Base-by-base conservation (phyloP, 2,888 invertebrate genomes). In the Ophonus ardosiacus region DNA sequence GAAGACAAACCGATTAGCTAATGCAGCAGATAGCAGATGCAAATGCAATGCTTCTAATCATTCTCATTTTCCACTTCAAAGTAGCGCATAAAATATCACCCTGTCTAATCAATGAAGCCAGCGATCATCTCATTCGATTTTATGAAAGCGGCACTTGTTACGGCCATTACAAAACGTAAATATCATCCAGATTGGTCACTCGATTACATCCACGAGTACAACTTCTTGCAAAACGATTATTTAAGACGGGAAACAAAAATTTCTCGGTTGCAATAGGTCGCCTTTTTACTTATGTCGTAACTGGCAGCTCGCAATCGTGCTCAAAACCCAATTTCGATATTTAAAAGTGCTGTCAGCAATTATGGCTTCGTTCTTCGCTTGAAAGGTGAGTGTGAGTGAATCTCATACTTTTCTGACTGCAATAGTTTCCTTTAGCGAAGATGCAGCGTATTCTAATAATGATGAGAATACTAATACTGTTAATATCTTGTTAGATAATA, bases 281-380 rank as follows among this genome's bases (percentile, higher is more conserved):
- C 57, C 78, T 78, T 78, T 78, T 57, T 57, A 78, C 78, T 78
- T 24, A 57, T 79, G 79, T 79, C 61, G 79, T 21, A 81, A 63
- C 43, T 3, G 21, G 24, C 24, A 76, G 76, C 17, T 24, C 31
- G 24, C 21, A 31, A 18, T 57, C 61, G 81, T 81, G 81, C 81
- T 81, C 61, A 21, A 81, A 81, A 81, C 81, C 81, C 40, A 81
- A 81, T 63, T 81, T 81, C 81, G 63, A 63, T 81, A 81, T 81
- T 81, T 65, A 61, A 43, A 43, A 43, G 43, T 43, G 71, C 43
- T 51, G 43, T 4, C 43, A 13, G 43, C 43, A 31, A 31, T 31
- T 31, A 31, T 13, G 43, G 13, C 40, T 43, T 31, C 5, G 31
- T 6, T 31, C 31, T 31, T 31, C 31, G 15, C 71, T 74, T 74